Evolutionary conservation across 2,888 invertebrate genomes (phyloP).

Genomic region (Xestia sexstrigata): DNA sequence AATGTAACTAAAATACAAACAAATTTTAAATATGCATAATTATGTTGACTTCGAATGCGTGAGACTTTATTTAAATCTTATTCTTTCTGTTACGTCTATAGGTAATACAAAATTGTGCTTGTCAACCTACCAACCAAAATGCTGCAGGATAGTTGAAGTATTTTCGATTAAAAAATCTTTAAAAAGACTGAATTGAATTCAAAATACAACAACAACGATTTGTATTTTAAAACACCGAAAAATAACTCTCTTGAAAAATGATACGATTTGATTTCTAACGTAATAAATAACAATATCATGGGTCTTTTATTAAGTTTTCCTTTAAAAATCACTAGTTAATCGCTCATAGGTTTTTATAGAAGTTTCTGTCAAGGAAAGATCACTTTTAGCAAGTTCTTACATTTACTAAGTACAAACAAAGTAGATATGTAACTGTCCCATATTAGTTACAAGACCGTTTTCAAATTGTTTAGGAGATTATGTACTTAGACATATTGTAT

Average conservation of each 20-base stretch:
- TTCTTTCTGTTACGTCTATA: not conserved
- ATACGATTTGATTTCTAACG: not conserved
- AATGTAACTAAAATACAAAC: not conserved
- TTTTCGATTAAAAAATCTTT: not conserved
- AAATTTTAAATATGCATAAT: not conserved
- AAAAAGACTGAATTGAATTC: not conserved
- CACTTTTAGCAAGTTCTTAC: not conserved
- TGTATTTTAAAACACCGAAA: not conserved
- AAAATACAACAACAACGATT: not conserved
- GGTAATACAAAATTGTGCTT: not conserved
- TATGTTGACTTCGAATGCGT: not conserved
- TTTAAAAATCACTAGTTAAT: not conserved
- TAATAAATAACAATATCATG: not conserved
- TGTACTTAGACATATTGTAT: conserved; percentile 28
- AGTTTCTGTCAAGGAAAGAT: not conserved
- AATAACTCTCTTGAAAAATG: not conserved
- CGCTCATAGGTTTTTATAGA: not conserved
- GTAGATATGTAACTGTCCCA: not conserved
- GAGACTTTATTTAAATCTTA: not conserved
- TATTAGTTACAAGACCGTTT: not conserved
- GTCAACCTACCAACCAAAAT: not conserved
- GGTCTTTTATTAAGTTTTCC: not conserved
- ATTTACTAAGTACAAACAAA: not conserved
- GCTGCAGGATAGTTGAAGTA: not conserved
- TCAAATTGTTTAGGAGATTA: conserved; percentile 23